These are phyloP conservation scores for Hirtodrosophila histrioides DNA, from an alignment of 2,888 invertebrate species.

Conservation along the genomic window DNA sequence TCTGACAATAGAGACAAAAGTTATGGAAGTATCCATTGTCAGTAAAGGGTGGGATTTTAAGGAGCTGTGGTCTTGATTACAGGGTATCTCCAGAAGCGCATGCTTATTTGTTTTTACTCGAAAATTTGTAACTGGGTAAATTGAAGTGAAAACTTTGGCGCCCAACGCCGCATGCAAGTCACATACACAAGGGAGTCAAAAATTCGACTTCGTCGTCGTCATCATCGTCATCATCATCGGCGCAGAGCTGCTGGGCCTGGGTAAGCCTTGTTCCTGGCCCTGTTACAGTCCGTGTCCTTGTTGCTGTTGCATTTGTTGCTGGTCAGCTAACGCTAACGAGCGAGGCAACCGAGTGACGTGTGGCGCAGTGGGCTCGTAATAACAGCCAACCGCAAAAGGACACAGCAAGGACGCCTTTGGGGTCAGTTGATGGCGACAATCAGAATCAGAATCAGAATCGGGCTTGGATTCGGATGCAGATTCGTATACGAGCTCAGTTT, in stretches of 20 bases:
- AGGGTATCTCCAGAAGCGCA: no score
- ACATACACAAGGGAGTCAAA: slow-evolving; percentile 52
- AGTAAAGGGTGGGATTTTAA: no score
- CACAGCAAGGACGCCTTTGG: slow-evolving; percentile 36
- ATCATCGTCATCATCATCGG: slow-evolving; percentile 13
- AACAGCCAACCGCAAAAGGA: slow-evolving; percentile 53
- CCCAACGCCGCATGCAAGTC: slow-evolving; percentile 67
- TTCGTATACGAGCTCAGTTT: background rate
- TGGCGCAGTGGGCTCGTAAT: slow-evolving; percentile 50
- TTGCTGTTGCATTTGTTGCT: slow-evolving; percentile 23
- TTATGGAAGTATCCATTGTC: no score
- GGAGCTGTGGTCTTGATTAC: no score
- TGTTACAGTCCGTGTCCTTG: slow-evolving; percentile 1
- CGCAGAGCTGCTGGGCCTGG: slow-evolving; percentile 41
- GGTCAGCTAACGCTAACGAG: slow-evolving; percentile 68
- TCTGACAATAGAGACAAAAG: no score
- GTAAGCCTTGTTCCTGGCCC: slow-evolving; percentile 32
- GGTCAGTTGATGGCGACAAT: slow-evolving; percentile 44
- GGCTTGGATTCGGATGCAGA: slow-evolving; percentile 3
- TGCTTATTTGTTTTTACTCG: background rate
- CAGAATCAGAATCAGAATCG: background rate
- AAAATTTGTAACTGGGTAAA: slow-evolving; percentile 65
- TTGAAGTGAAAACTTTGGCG: slow-evolving; percentile 75
- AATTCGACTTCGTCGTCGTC: slow-evolving; percentile 24
- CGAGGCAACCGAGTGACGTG: slow-evolving; percentile 41